These are phyloP conservation scores for Chrysocyon brachyurus DNA, from an alignment of 2,797 vertebrate species.

Conservation along the genomic window DNA sequence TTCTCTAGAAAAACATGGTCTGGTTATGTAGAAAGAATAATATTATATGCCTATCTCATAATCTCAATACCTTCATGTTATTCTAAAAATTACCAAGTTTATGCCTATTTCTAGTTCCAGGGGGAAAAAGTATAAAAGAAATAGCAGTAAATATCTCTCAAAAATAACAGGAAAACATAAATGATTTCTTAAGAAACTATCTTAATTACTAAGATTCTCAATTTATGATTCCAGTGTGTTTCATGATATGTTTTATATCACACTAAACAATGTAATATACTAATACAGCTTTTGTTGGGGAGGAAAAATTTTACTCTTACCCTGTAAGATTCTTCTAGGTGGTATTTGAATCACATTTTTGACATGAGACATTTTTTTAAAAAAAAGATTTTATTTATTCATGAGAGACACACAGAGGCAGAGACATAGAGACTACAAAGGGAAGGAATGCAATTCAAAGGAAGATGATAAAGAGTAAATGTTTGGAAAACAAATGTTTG, in stretches of 20 bases:
- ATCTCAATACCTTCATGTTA: neutral
- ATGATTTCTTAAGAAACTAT: neutral
- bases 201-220: neutral
- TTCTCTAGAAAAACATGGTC: neutral
- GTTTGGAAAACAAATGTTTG: neutral
- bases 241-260: neutral
- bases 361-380: neutral
- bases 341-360: neutral
- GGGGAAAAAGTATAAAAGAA: neutral
- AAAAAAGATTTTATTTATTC: no score
- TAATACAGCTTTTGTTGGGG: neutral
- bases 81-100: neutral
- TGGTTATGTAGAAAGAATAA: neutral
- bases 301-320: neutral
- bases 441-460: neutral
- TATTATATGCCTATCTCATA: neutral
- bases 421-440: neutral
- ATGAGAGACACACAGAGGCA: no score
- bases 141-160: neutral
- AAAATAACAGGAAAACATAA: neutral
- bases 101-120: neutral
- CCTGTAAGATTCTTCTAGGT: neutral
- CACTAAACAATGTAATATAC: neutral
- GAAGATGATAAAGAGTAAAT: neutral
- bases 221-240: neutral